Evolutionary conservation across 1,140 invertebrate genomes (phyloP).

Genomic region (Apis florea): DNA sequence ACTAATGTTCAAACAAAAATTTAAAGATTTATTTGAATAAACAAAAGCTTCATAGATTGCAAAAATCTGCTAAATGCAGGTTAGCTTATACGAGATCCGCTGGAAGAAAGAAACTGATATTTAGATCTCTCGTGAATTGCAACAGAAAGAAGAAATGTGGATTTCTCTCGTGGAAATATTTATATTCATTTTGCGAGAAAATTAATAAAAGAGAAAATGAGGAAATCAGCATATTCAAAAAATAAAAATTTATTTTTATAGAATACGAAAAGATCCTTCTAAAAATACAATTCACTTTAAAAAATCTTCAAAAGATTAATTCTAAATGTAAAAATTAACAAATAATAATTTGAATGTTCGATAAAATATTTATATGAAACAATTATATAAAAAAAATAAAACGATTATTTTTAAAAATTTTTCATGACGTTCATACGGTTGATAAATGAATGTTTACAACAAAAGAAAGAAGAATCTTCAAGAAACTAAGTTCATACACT

Average conservation of each 20-base stretch:
- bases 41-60: neutral
- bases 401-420: neutral
- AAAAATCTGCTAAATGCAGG: neutral
- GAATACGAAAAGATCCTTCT: too few relatives aligned
- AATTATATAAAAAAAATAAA: neutral
- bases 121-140: neutral
- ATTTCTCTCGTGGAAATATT: neutral
- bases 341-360: too few relatives aligned
- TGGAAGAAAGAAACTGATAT: slow-evolving; percentile 3
- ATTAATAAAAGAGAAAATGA: neutral
- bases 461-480: neutral
- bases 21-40: neutral
- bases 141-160: neutral
- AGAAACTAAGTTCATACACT: neutral
- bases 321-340: too few relatives aligned
- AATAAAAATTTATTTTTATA: neutral
- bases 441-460: neutral
- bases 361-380: too few relatives aligned
- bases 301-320: too few relatives aligned
- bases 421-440: neutral
- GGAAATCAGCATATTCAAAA: neutral
- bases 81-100: slow-evolving; percentile 3
- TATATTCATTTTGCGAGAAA: neutral
- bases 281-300: too few relatives aligned
- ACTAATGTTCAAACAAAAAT: neutral